phyloP scores from a whole-genome alignment of 2,888 invertebrate genomes.

The Macaria liturata region DNA sequence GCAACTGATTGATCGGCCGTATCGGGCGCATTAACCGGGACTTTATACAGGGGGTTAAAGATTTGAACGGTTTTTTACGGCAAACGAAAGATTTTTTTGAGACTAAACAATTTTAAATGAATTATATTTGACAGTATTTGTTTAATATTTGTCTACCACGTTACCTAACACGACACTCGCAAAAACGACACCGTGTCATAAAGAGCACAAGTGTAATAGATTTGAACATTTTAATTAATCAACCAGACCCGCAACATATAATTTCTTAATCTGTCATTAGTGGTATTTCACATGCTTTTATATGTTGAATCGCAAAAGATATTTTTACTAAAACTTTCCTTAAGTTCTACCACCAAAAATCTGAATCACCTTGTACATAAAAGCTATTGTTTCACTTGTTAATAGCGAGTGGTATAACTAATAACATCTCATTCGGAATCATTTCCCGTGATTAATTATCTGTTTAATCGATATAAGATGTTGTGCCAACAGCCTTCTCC shows the following conservation, averaged over 20 bases:
- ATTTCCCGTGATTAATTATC: slow-evolving; percentile 83
- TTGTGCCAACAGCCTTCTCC: slow-evolving; percentile 81
- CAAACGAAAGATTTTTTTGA: too few species aligned
- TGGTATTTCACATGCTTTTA: neutral
- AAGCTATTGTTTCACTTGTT: slow-evolving; percentile 79
- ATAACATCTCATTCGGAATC: slow-evolving; percentile 83
- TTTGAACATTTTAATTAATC: too few species aligned
- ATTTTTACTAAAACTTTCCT: neutral
- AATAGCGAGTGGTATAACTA: slow-evolving; percentile 82
- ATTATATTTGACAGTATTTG: too few species aligned
- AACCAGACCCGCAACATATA: too few species aligned
- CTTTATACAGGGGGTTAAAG: slow-evolving; percentile 57
- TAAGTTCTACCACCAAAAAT: neutral
- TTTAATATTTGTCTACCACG: too few species aligned
- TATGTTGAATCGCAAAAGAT: too few species aligned
- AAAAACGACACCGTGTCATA: too few species aligned
- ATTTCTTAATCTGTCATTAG: too few species aligned
- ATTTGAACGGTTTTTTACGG: neutral
- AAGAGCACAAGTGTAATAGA: too few species aligned
- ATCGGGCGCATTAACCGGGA: slow-evolving; percentile 55
- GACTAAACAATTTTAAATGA: too few species aligned
- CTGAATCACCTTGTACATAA: slow-evolving; percentile 55
- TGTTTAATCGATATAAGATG: slow-evolving; percentile 84
- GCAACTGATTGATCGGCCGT: slow-evolving; percentile 77
- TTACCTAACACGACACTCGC: too few species aligned